A percentile compares a stretch with the other conserved stretches of the same genome.
Evolutionary conservation across 23 tunicate genomes (phyloP).

Genomic region (Aplidium turbinatum): DNA sequence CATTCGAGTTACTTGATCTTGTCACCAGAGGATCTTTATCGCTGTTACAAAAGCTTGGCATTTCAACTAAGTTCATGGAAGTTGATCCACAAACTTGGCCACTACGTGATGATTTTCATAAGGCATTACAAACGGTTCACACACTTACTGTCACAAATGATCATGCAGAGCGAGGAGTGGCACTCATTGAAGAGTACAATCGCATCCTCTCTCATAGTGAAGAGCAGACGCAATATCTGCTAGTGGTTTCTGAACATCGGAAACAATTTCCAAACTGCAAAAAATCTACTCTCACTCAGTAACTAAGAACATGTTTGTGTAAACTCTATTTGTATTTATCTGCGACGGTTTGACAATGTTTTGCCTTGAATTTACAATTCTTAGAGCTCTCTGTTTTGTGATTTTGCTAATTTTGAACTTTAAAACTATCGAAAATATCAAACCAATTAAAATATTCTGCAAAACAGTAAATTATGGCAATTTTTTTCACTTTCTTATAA

Average conservation of each 20-base stretch:
- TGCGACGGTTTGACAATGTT: too few relatives aligned
- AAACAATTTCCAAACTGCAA: conserved; percentile 20
- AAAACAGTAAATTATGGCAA: too few relatives aligned
- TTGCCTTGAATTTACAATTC: too few relatives aligned
- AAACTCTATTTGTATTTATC: too few relatives aligned
- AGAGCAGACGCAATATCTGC: conserved; percentile 26
- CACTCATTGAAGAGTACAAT: conserved; percentile 12
- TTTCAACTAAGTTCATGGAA: conserved; percentile 3
- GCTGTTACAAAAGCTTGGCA: conserved; percentile 24
- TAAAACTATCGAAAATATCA: too few relatives aligned
- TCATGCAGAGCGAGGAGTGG: conserved; percentile 35
- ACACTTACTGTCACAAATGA: conserved; percentile 23
- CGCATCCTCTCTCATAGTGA: conserved; percentile 19
- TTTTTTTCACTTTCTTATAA: too few relatives aligned
- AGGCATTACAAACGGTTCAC: neutral
- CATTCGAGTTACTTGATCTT: conserved; percentile 6
- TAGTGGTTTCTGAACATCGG: conserved; percentile 27
- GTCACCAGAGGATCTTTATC: conserved; percentile 3
- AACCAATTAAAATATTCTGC: too few relatives aligned
- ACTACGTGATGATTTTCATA: neutral
- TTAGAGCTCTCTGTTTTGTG: too few relatives aligned
- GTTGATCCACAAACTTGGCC: conserved; percentile 15
- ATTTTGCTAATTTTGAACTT: too few relatives aligned
- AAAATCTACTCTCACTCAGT: too few relatives aligned
- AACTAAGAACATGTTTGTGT: too few relatives aligned